phyloP scores from a whole-genome alignment of 2,113 vertebrate species.

The Nicator chloris region DNA sequence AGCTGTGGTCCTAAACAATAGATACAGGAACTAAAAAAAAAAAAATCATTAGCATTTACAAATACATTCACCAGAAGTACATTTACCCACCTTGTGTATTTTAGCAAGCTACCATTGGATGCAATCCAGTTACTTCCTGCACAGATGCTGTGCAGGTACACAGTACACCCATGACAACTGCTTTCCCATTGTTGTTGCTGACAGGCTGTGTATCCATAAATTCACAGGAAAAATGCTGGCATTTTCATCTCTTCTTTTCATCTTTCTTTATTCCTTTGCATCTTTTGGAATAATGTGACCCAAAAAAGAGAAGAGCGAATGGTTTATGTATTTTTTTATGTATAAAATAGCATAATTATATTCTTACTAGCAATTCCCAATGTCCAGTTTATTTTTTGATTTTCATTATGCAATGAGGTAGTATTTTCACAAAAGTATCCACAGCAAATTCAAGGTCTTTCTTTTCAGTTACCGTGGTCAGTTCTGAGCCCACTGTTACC shows the following conservation, averaged over 20 bases:
- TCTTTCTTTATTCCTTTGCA: accelerated
- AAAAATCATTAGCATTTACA: background rate
- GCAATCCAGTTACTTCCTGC: background rate
- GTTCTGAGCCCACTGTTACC: background rate
- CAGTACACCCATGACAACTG: background rate
- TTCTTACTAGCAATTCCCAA: background rate
- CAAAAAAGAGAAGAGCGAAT: background rate
- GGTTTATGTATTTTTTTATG: background rate
- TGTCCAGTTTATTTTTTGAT: background rate
- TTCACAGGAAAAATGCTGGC: background rate
- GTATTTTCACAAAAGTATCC: background rate
- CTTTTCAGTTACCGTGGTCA: background rate
- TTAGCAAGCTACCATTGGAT: background rate
- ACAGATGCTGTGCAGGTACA: background rate
- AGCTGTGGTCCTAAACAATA: background rate
- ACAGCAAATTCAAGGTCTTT: background rate
- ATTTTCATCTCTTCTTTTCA: background rate
- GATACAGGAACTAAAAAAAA: background rate
- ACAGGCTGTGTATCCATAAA: background rate
- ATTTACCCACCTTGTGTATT: background rate
- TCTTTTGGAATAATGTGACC: background rate
- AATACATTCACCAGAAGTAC: background rate
- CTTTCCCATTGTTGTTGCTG: background rate
- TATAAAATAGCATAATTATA: background rate
- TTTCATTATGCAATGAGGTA: background rate